Evolutionary conservation across 2,797 vertebrate genomes (phyloP), one percentile per base, ranked within the genome.

Genomic region (Avahi laniger): DNA sequence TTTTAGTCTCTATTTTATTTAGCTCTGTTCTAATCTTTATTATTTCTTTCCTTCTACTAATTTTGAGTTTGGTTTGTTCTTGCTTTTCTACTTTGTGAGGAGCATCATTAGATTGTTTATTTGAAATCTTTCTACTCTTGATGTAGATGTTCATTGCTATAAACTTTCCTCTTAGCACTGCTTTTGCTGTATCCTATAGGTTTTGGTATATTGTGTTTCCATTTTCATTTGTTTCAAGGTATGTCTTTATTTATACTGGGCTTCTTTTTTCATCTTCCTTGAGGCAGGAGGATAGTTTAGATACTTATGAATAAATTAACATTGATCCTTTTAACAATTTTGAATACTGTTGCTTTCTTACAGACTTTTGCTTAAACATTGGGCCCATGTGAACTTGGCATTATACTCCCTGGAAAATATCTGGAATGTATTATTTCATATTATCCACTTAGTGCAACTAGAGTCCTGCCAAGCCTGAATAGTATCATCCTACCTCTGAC

Each of bases 311-410:
- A 83, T 22, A 75, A 88, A 35, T 84, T 65, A 48, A 70, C 35
- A 43, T 2, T 35, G 18, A 84, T 75, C 46, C 72, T 84, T 92
- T 52, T 35, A 63, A 63, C 17, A 28, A 1, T 43, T 84, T 67
- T 96, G 24, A 92, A 90, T 84, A 35, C 9, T 33, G 14, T 88
- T 81, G 73, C 61, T 96, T 88, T 30, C 61, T 18, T 43, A 61
- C 95, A 41, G 35, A 69, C 50, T 96, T 93, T 38, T 78, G 35
- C 80, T 17, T 41, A 87, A 95, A 43, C 67, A 57, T n/a, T 73
- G 43, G 35, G 30, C 28, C 59, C 15, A 69, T 75, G 9, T 81
- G 50, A 59, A 3, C 43, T 57, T 83, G 80, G 78, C 52, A n/a
- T 89, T 75, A 43, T 46, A 24, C 12, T 43, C n/a, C 17, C 35